Base-by-base conservation (phyloP, 23 tunicate genomes). In the Trididemnum miniatum region DNA sequence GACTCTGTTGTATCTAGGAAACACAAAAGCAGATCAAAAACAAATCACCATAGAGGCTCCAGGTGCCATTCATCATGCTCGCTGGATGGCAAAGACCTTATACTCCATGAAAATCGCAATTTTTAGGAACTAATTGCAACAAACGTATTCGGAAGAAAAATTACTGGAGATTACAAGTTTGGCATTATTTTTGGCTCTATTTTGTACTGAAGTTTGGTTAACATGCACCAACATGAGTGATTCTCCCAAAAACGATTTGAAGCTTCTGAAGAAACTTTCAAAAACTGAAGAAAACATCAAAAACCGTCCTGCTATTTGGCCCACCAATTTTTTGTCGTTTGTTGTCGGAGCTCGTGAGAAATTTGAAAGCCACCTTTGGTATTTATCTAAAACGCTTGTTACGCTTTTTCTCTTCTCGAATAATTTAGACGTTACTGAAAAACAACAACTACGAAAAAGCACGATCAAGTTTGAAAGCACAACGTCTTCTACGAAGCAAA, bases 311-410 rank as follows among this genome's bases (percentile, higher is more conserved):
- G 54, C 54, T 44, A 15, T 44, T 44, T 44, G 54, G 54, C 54
- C 54, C 9, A 44, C 15, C 9, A 44, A 22, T 9, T 62, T 62
- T 62, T 25, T 62, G 39, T 29, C 35, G 7, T 3, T 69, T 29
- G 75, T 69, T 2, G 37, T 27, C 9, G n/a, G 9, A 69, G 75
- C 75, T 34, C 38, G 37, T 31, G 18, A 27, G 37, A 69, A 69
- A 34, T 34, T 69, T 9, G 28, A 62, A 69, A 69, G n/a, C 22
- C 75, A 69, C 31, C 25, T 69, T 20, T 30, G 36, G 38, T 69
- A 69, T 69, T 34, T 69, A 32, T 69, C 75, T 9, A 38, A 69
- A 38, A 69, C 9, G 25, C 39, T 69, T 15, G 75, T 27, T 7
- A 35, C 75, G 20, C n/a, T 69, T 31, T 31, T 22, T 31, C 75